A percentile compares a stretch with the other conserved stretches of the same genome.
phyloP scores from a whole-genome alignment of 1,140 invertebrate species.

The Tetragnatha versicolor region DNA sequence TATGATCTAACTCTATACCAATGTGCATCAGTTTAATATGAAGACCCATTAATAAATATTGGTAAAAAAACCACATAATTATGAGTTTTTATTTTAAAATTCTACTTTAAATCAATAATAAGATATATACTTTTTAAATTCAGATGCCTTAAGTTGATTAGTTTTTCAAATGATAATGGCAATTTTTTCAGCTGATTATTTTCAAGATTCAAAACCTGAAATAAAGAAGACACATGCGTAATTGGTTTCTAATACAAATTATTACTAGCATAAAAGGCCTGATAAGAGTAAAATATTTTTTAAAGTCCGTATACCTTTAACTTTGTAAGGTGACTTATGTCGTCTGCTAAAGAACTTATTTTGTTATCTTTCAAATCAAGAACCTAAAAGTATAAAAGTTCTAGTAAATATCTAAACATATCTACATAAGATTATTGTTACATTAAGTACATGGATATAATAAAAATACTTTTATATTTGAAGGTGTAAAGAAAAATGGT shows the following conservation, averaged over 20 bases:
- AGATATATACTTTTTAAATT: constrained; percentile 23
- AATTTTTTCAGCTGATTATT: constrained; percentile 20
- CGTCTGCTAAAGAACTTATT: background rate
- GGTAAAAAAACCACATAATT: background rate
- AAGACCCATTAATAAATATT: background rate
- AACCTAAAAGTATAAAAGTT: background rate
- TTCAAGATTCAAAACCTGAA: constrained; percentile 8
- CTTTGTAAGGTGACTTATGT: background rate
- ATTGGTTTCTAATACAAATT: too few species aligned
- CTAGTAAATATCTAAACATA: too few species aligned
- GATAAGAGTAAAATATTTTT: too few species aligned
- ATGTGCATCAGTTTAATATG: background rate
- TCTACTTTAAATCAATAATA: too few species aligned
- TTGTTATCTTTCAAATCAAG: constrained; percentile 3
- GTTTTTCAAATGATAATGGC: background rate
- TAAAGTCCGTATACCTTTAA: too few species aligned
- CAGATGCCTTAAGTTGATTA: background rate
- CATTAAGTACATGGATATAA: background rate
- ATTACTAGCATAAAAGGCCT: too few species aligned
- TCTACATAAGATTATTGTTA: background rate
- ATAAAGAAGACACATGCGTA: background rate
- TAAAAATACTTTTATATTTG: too few species aligned
- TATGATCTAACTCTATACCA: too few species aligned
- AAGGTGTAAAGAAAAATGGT: too few species aligned
- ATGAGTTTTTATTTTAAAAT: too few species aligned